Percentiles rank a stretch among this genome's conserved stretches.
These are phyloP conservation scores for Diplogasteroides magnus DNA, from an alignment of 1,140 invertebrate species.

Conservation along the genomic window DNA sequence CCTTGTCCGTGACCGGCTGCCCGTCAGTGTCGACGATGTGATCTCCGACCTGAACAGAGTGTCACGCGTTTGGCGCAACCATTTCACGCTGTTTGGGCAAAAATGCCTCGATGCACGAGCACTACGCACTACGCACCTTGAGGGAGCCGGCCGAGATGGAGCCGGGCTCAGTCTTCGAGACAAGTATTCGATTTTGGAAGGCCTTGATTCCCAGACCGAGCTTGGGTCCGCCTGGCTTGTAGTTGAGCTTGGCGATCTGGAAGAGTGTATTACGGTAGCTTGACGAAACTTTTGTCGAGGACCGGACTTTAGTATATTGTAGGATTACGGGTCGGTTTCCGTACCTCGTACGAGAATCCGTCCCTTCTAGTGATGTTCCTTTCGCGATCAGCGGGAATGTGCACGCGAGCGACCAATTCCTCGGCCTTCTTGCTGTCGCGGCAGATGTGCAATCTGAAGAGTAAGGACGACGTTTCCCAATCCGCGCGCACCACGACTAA, in stretches of 20 bases:
- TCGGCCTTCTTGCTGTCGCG: constrained; percentile 35
- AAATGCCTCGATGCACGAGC: no score
- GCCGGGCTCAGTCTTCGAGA: constrained; percentile 19
- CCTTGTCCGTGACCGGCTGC: constrained; percentile 44
- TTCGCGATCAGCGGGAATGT: constrained; percentile 44
- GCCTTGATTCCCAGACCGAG: constrained; percentile 47
- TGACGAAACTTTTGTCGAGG: background rate
- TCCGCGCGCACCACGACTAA: no score
- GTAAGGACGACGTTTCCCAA: no score
- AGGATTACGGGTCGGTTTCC: background rate
- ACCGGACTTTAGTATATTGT: background rate
- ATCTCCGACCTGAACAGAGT: constrained; percentile 39
- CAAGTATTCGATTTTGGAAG: constrained; percentile 38
- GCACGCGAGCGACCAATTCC: constrained; percentile 35
- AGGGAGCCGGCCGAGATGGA: constrained; percentile 30
- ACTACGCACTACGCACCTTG: background rate
- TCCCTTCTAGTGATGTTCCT: constrained; percentile 45
- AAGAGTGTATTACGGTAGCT: background rate
- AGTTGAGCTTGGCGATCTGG: constrained; percentile 41
- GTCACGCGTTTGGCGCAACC: background rate
- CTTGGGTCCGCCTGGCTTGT: constrained; percentile 38
- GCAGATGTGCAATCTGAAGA: constrained; percentile 7
- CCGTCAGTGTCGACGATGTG: constrained; percentile 46
- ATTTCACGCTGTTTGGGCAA: no score
- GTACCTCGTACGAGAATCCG: constrained; percentile 37